These are phyloP conservation scores for Rhea pennata DNA, from an alignment of 2,113 vertebrate species.

Conservation along the genomic window DNA sequence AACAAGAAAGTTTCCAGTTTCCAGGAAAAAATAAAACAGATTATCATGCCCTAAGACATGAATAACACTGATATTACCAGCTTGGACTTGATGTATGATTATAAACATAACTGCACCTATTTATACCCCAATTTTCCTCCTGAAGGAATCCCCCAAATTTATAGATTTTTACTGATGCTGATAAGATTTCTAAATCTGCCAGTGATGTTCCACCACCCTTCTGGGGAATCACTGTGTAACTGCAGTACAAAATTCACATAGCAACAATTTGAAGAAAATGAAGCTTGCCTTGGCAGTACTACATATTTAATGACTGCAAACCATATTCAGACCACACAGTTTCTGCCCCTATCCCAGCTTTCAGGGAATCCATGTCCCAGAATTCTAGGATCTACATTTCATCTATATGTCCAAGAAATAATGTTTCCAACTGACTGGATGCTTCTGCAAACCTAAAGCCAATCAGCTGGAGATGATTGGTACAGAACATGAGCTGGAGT, in stretches of 20 bases:
- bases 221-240: rapidly evolving
- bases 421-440: not conserved
- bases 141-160: not conserved
- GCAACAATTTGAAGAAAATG: not conserved
- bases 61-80: not conserved
- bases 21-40: not conserved
- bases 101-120: not conserved
- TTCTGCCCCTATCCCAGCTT: not conserved
- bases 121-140: not conserved
- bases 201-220: not conserved
- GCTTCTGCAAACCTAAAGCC: not conserved
- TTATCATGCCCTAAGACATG: not conserved
- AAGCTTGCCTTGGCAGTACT: not conserved
- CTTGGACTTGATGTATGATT: not conserved
- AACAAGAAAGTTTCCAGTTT: conserved; percentile 1
- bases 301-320: not conserved
- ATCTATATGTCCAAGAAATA: not conserved
- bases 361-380: not conserved
- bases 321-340: not conserved
- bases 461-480: not conserved
- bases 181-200: not conserved
- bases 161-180: not conserved
- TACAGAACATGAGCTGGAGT: not conserved
- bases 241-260: not conserved
- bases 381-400: not conserved